A percentile compares a stretch with the other conserved stretches of the same genome.
These are phyloP conservation scores for Cantharis rustica DNA, from an alignment of 2,888 invertebrate species.

Conservation along the genomic window DNA sequence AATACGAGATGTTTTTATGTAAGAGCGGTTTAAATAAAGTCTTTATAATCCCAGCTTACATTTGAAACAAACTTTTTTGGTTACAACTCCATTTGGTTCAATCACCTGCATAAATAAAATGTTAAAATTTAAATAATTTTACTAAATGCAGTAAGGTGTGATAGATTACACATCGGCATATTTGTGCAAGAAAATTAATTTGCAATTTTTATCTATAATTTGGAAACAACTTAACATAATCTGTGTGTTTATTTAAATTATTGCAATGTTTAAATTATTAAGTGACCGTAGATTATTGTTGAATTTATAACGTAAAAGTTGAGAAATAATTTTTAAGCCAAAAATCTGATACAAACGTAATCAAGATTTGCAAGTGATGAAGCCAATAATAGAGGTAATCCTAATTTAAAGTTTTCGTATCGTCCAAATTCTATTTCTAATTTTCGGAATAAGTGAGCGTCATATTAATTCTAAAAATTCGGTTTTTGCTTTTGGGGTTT, in stretches of 20 bases:
- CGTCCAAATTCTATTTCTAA: no score
- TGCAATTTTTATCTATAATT: background rate
- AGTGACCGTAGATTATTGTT: background rate
- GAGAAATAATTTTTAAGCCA: background rate
- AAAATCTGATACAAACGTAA: background rate
- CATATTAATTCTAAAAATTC: no score
- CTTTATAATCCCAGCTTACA: background rate
- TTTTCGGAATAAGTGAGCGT: no score
- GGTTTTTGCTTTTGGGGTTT: no score
- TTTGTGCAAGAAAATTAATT: background rate
- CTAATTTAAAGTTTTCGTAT: no score
- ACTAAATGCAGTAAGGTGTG: background rate
- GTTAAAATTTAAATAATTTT: background rate
- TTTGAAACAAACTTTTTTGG: background rate
- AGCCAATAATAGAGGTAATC: no score
- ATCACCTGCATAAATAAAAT: background rate
- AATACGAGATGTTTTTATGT: background rate
- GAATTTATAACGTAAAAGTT: background rate
- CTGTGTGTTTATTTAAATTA: background rate
- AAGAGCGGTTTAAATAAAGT: background rate
- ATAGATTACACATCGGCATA: background rate
- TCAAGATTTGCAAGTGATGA: no score
- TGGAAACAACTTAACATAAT: background rate
- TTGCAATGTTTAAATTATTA: background rate
- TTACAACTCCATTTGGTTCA: background rate